Conservation (phyloP, 2,888 invertebrate genomes). For the Fragum sueziense region DNA sequence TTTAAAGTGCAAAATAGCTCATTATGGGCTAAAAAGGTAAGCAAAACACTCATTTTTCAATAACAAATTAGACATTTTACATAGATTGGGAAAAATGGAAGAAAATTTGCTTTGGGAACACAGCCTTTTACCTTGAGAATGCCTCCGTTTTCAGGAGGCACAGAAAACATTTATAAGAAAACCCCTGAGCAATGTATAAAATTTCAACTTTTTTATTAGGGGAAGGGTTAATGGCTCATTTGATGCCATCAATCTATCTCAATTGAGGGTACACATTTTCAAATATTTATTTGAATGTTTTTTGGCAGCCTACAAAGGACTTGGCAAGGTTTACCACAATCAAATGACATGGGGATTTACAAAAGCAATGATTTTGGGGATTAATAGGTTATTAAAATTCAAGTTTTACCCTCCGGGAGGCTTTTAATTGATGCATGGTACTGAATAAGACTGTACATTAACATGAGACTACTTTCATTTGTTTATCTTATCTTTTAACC, state of each 20-base stretch:
- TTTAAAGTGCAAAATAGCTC: too few species aligned
- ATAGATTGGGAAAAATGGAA: too few species aligned
- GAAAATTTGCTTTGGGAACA: too few species aligned
- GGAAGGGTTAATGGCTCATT: neutral
- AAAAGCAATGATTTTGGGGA: slow-evolving; percentile 3
- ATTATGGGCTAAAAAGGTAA: too few species aligned
- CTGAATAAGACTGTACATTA: neutral
- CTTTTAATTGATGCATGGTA: slow-evolving; percentile 4
- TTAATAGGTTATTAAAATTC: slow-evolving; percentile 13
- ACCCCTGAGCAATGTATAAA: too few species aligned
- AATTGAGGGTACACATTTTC: neutral
- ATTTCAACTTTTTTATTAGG: too few species aligned
- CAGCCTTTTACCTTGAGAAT: too few species aligned
- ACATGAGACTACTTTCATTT: neutral
- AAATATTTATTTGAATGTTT: neutral
- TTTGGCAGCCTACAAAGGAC: slow-evolving; percentile 14
- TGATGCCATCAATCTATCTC: neutral
- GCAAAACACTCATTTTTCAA: too few species aligned
- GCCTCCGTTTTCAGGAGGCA: too few species aligned
- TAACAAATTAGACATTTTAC: too few species aligned
- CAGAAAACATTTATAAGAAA: too few species aligned
- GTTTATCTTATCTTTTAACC: neutral
- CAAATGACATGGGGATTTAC: slow-evolving; percentile 5
- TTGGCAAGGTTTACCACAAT: slow-evolving; percentile 10
- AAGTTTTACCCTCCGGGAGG: neutral